Evolutionary conservation across 1,140 invertebrate species (phyloP), one percentile per base, ranked within the genome.

Genomic region (Drosophila littoralis): DNA sequence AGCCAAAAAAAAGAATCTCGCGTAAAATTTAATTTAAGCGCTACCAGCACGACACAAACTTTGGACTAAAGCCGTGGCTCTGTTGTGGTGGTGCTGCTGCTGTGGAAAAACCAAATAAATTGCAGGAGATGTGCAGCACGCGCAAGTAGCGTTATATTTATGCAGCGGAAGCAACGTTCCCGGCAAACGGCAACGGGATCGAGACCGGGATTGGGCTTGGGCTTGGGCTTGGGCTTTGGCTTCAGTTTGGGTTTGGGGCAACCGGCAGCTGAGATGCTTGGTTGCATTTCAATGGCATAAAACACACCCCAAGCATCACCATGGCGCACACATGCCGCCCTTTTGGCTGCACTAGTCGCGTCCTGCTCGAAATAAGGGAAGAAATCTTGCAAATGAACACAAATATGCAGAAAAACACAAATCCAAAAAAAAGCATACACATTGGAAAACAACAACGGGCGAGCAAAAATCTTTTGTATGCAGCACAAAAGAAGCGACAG

Each of bases 331-430:
- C 59, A 60, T 66, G 57, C 66, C 36, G 55, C 46, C 80, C 61
- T 51, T 54, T 58, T 58, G 70, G 68, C 66, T 60, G 75, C 57
- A 51, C 52, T 40, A 55, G 54, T 64, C 50, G 71, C 57, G 51
- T 57, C 45, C 64, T 38, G 45, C 46, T 35, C 38, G 43, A 81
- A 89, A 89, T 84, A 88, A 84, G 83, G 84, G 84, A 89, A 89
- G 77, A 88, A 84, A 80, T 89, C 74, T 80, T 88, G 83, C 79
- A 86, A 86, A 86, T 86, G 84, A 86, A 86, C 83, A 89, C 69
- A 83, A 83, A 88, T 77, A 89, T 86, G 72, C 73, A 60, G 64
- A 48, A 15, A 36, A 46, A 68, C 55, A 75, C 69, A 77, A 69
- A 50, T 36, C 50, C 45, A 74, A 28, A 67, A 61, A 40, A 38